Evolutionary conservation across 2,888 invertebrate species (phyloP).

Genomic region (Brachypterus glaber): DNA sequence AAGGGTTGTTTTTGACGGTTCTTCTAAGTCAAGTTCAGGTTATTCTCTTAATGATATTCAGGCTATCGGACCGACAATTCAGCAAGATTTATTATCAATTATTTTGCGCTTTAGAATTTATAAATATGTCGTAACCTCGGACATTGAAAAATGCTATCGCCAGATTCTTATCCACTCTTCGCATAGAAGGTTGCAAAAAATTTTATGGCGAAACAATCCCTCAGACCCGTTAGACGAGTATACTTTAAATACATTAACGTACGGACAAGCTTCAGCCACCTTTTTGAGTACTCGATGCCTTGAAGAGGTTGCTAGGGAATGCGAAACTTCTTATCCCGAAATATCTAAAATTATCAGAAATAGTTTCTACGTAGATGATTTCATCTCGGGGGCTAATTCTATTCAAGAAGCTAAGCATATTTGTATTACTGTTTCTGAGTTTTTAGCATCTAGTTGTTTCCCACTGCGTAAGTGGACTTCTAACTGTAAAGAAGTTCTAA

Average conservation of each 20-base stretch:
- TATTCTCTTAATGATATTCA: slow-evolving; percentile 30
- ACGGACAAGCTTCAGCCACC: not conserved
- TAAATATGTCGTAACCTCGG: slow-evolving; percentile 27
- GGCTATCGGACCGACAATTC: slow-evolving; percentile 27
- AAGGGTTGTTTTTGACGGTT: no score
- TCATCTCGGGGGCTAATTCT: not conserved
- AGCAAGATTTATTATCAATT: no score
- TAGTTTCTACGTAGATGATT: slow-evolving; percentile 3
- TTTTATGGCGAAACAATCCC: slow-evolving; percentile 28
- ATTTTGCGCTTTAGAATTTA: no score
- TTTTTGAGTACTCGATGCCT: not conserved
- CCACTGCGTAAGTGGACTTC: not conserved
- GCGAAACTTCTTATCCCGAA: not conserved
- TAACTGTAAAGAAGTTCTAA: not conserved
- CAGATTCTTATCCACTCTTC: slow-evolving; percentile 24
- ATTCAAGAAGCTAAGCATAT: not conserved
- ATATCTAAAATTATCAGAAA: not conserved
- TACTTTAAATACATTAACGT: slow-evolving; percentile 23
- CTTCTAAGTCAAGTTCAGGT: no score
- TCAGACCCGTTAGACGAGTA: slow-evolving; percentile 18
- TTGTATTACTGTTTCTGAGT: not conserved
- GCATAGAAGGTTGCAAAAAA: slow-evolving; percentile 23
- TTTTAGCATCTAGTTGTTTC: not conserved
- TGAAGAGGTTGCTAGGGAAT: not conserved
- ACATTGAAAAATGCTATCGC: slow-evolving; percentile 34